Evolutionary conservation across 2,113 vertebrate genomes (phyloP).

Genomic region (Cryptomyrus ogoouensis): DNA sequence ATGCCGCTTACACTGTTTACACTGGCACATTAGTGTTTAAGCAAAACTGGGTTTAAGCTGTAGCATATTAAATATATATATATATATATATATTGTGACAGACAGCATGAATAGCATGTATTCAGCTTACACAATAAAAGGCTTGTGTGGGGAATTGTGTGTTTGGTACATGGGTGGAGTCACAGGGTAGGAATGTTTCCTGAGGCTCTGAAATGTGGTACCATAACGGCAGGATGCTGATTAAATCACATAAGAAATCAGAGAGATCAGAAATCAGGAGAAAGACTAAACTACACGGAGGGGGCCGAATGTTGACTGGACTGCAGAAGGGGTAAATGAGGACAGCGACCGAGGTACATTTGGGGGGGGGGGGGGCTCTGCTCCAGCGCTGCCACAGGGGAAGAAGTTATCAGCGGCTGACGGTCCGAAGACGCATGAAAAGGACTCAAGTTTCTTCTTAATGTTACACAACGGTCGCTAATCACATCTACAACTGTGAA

Average conservation of each 20-base stretch:
- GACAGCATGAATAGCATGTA: neutral
- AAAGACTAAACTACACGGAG: neutral
- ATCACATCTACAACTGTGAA: neutral
- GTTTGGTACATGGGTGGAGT: neutral
- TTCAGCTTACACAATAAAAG: neutral
- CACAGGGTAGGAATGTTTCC: neutral
- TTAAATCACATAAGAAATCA: neutral
- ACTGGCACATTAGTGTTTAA: neutral
- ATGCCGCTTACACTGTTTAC: neutral
- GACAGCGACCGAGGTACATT: neutral
- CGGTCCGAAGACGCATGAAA: neutral
- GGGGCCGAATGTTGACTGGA: neutral
- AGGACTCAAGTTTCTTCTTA: neutral
- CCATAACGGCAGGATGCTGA: neutral
- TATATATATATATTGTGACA: neutral
- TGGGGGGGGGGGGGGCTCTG: neutral
- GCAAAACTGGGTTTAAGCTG: neutral
- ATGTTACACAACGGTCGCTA: conserved; percentile 1
- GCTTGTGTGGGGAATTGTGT: neutral
- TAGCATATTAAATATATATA: neutral
- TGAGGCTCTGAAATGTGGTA: neutral
- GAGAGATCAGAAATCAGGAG: neutral
- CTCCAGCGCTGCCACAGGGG: neutral
- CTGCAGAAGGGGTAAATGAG: neutral
- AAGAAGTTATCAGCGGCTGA: neutral